phyloP scores from a whole-genome alignment of 2,113 vertebrate species.

The Sturnus vulgaris region DNA sequence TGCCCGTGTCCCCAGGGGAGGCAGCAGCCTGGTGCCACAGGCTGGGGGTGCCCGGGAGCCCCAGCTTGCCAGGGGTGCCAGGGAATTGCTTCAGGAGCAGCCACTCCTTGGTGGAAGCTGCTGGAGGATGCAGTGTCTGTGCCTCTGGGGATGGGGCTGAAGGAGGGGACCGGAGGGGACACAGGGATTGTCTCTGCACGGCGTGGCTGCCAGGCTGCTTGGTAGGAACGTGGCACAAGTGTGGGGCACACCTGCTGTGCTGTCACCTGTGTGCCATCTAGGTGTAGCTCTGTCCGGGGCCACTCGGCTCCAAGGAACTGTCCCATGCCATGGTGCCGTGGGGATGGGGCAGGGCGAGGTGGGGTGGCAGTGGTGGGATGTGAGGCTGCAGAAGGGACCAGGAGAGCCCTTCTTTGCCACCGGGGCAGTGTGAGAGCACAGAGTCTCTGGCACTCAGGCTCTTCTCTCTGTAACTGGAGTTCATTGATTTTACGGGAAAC shows the following conservation, averaged over 20 bases:
- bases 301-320: fast-evolving
- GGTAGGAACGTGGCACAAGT: fast-evolving
- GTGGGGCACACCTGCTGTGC: fast-evolving
- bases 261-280: fast-evolving
- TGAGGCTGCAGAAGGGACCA: not conserved
- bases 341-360: not conserved
- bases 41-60: not conserved
- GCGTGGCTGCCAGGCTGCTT: not conserved
- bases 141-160: not conserved
- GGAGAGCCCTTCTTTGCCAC: not conserved
- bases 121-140: not conserved
- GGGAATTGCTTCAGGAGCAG: not conserved
- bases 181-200: fast-evolving
- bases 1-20: not conserved
- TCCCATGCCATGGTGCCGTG: no score
- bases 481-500: conserved; percentile 99
- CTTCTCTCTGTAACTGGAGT: conserved; percentile 91
- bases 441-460: conserved; percentile 83
- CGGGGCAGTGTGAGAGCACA: not conserved
- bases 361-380: not conserved
- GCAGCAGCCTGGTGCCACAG: not conserved
- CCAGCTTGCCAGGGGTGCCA: not conserved
- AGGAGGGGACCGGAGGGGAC: fast-evolving
- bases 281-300: not conserved
- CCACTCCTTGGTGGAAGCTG: fast-evolving